Evolutionary conservation across 2,113 vertebrate genomes (phyloP), one percentile per base, ranked within the genome.

Genomic region (Tautogolabrus adspersus): DNA sequence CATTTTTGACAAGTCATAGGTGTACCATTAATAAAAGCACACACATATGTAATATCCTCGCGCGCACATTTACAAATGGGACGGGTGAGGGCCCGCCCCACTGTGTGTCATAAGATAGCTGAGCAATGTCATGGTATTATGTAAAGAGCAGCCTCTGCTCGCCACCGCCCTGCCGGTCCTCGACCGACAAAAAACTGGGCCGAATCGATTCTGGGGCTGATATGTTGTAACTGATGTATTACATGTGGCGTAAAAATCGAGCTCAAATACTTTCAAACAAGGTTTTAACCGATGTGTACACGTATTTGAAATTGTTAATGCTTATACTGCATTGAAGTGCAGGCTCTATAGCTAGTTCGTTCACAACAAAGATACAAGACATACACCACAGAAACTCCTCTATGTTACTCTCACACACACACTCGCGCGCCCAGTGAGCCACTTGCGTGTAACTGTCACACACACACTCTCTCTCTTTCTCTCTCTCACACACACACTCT

Each of bases 81-180:
- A 10, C 30, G 5, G 55, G 26, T 7, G 82, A 72, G 30, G 79
- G 58, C 85, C 88, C 90, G 92, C 88, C 91, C 88, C 83, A 22
- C 75, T 79, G 80, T 75, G 87, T 89, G 92, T 94, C 94, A 93
- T 88, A 75, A 90, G 94, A 91, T 88, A 88, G 69, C 83, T 67
- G 87, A 83, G 88, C 88, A 86, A 88, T 94, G 90, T 93, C 91
- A 93, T 82, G 87, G 89, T 92, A 88, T 93, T 93, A 93, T 92
- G 93, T 93, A 94, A 94, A 93, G 90, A 90, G 67, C 77, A 79
- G 84, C 78, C 83, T 78, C 72, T 62, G 89, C 87, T 90, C 91
- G 93, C 93, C 93, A 94, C 94, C 94, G 94, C 94, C 94, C 93
- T 90, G 72, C 75, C 83, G 70, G 66, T n/a, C 58, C 85, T 79